Evolutionary conservation across 1,140 invertebrate genomes (phyloP).

Genomic region (Periplaneta americana): DNA sequence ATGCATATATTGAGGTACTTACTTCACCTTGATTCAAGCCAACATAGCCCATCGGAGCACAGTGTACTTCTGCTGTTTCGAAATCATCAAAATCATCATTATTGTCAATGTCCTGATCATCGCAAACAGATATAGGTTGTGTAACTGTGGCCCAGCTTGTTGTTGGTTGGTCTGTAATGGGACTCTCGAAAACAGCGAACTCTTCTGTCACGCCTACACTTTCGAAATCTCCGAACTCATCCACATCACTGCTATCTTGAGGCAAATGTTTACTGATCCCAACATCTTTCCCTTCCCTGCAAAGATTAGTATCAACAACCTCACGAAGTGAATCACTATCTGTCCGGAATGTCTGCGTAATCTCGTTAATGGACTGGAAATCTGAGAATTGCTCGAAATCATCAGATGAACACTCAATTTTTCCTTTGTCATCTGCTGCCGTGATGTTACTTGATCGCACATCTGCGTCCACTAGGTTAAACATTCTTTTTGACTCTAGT

Average conservation of each 20-base stretch:
- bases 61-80: conserved; percentile 28
- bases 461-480: neutral
- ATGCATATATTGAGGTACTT: too few species aligned
- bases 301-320: too few species aligned
- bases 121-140: neutral
- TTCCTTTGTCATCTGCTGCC: neutral
- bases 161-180: neutral
- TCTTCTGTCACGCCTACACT: neutral
- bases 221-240: conserved; percentile 31
- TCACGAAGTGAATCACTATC: too few species aligned
- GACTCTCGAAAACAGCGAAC: neutral
- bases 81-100: conserved; percentile 51
- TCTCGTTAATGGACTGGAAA: neutral
- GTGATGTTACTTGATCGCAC: neutral
- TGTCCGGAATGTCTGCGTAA: neutral
- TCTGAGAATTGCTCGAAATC: conserved; percentile 6
- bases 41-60: neutral
- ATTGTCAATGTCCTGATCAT: conserved; percentile 12
- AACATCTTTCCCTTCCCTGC: too few species aligned
- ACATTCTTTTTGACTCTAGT: neutral
- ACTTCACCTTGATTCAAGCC: neutral
- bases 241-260: neutral
- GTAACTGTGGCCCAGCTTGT: neutral
- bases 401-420: neutral
- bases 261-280: neutral